Evolutionary conservation across 2,113 vertebrate species (phyloP).

Genomic region (Apaloderma vittatum): DNA sequence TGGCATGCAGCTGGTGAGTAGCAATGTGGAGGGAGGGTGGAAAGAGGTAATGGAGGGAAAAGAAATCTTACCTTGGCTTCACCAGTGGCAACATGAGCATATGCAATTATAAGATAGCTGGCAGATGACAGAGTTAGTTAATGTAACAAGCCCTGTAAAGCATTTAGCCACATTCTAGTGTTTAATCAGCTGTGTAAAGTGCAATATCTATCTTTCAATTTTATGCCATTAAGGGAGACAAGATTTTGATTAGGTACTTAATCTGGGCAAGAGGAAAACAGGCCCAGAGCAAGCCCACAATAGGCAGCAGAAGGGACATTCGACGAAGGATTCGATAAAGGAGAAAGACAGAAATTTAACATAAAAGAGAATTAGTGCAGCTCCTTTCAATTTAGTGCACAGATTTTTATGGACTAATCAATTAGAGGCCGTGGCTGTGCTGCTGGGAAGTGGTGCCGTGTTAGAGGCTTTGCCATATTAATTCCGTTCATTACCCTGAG

Average conservation of each 20-base stretch:
- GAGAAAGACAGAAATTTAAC: slow-evolving; percentile 89
- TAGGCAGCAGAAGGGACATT: slow-evolving; percentile 84
- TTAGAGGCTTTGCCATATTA: slow-evolving; percentile 85
- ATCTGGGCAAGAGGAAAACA: slow-evolving; percentile 89
- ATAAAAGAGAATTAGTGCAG: slow-evolving; percentile 90
- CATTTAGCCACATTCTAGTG: slow-evolving; percentile 87
- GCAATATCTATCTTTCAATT: slow-evolving; percentile 96
- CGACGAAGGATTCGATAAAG: slow-evolving; percentile 85
- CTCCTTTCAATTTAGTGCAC: slow-evolving; percentile 89
- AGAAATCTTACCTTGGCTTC: slow-evolving; percentile 72
- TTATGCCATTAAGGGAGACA: slow-evolving; percentile 93
- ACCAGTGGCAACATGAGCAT: slow-evolving; percentile 76
- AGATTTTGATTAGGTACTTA: slow-evolving; percentile 96
- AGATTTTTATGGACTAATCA: slow-evolving; percentile 89
- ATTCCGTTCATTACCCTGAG: slow-evolving; percentile 85
- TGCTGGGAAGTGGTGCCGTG: slow-evolving; percentile 84
- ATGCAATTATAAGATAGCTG: slow-evolving; percentile 86
- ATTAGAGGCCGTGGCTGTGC: slow-evolving; percentile 85
- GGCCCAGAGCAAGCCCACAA: slow-evolving; percentile 84
- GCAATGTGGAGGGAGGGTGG: not conserved
- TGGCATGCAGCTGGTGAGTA: not conserved
- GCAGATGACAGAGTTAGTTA: slow-evolving; percentile 88
- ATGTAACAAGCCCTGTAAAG: slow-evolving; percentile 89
- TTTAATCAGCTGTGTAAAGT: slow-evolving; percentile 97
- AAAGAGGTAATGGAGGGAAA: slow-evolving; percentile 41